Evolutionary conservation across 2,113 vertebrate species (phyloP), one percentile per base, ranked within the genome.

Genomic region (Microcebus murinus): DNA sequence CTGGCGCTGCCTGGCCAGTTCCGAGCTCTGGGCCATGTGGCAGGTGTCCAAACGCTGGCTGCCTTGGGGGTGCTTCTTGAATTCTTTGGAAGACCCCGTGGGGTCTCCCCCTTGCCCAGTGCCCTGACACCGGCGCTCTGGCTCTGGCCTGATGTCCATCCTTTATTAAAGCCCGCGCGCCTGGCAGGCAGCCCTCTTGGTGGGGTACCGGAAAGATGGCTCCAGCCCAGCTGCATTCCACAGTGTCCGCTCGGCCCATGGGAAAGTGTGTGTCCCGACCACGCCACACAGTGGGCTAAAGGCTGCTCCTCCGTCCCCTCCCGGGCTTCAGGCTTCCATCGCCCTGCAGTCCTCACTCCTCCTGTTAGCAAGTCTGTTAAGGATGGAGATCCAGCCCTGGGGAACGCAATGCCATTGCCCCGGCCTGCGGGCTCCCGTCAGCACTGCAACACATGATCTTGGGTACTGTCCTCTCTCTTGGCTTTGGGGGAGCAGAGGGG

Each of bases 171-270:
- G 77, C 77, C 63, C 4, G 21, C 63, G 57, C 1, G 14, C 42
- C 91, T 96, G 96, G 95, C 92, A 93, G 93, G 76, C 91, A 59
- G 94, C 91, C 85, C 36, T 95, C 96, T 79, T 94, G 29, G 93
- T 94, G 85, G 94, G 97, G 96, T 93, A 89, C 97, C 31, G 42
- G 97, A 97, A 98, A 97, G 90, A 97, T 97, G 97, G 95, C 91
- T 85, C 2, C 0, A 68, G 61, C 50, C 96, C 97, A 98, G 92
- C 29, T 29, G 12, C 87, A 87, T 97, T 95, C 91, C 96, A 92
- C 84, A 87, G 36, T 45, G 68, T 96, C 86, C 13, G 0, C 61
- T 59, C 18, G 17, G 45, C 82, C 87, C 94, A 63, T 94, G 97
- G 91, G 96, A 97, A 96, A 83, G 4, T 6, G 11, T 29, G 82